Conservation (phyloP, 2,888 invertebrate genomes). For the Caenorhabditis doughertyi region DNA sequence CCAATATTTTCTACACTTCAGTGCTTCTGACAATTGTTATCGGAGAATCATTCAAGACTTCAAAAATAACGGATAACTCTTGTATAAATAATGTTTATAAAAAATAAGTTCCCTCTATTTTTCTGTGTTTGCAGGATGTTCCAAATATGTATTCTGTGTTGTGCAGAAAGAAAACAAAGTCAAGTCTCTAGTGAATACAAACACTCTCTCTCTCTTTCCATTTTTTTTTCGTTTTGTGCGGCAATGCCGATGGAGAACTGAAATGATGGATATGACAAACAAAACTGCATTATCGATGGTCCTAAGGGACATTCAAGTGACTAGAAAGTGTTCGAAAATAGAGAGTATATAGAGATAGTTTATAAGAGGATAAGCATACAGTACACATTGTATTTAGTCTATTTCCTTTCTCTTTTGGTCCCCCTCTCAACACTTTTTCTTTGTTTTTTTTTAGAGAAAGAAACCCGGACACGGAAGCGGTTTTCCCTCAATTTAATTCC, state of each 20-base stretch:
- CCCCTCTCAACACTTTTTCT: background rate
- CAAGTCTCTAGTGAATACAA: slow-evolving; percentile 41
- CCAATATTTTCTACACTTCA: background rate
- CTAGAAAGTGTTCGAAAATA: slow-evolving; percentile 25
- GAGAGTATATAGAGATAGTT: background rate
- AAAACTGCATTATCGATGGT: slow-evolving; percentile 53
- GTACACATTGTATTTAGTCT: background rate
- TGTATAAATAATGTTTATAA: background rate
- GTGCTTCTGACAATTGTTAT: slow-evolving; percentile 12
- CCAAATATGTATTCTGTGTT: slow-evolving; percentile 5
- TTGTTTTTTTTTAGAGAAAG: background rate
- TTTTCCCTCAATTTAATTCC: slow-evolving; percentile 7
- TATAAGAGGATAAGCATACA: background rate
- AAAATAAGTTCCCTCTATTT: background rate
- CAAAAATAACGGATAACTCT: background rate
- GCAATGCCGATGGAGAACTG: slow-evolving; percentile 6
- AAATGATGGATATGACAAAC: slow-evolving; percentile 52
- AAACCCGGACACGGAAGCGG: slow-evolving; percentile 3
- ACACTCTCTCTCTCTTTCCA: slow-evolving; percentile 4
- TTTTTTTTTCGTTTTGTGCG: slow-evolving; percentile 19
- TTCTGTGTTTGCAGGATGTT: slow-evolving; percentile 22
- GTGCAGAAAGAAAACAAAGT: slow-evolving; percentile 20
- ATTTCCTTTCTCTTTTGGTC: background rate
- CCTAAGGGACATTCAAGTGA: slow-evolving; percentile 28
- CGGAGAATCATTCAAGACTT: slow-evolving; percentile 20